phyloP scores from a whole-genome alignment of 2,888 invertebrate genomes.

The Pammene fasciana region DNA sequence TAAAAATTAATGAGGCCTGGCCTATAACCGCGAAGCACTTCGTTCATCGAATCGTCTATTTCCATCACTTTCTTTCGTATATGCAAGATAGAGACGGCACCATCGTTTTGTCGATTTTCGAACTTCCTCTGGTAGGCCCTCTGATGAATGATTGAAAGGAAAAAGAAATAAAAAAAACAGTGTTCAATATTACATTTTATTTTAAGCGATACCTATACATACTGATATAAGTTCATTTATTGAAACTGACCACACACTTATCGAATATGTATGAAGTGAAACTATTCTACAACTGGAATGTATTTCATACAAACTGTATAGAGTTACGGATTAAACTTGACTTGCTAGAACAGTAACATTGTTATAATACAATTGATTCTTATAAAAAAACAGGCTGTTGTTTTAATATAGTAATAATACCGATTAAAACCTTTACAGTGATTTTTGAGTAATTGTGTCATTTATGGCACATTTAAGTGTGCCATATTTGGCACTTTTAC shows the following conservation, averaged over 20 bases:
- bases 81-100: too few species aligned
- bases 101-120: too few species aligned
- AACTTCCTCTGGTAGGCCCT: too few species aligned
- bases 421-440: not conserved
- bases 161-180: conserved; percentile 50
- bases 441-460: too few species aligned
- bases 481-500: too few species aligned
- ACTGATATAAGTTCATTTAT: conserved; percentile 63
- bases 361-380: conserved; percentile 29
- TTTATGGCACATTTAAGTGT: too few species aligned
- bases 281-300: conserved; percentile 51
- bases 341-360: conserved; percentile 35
- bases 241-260: conserved; percentile 56
- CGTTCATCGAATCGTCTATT: too few species aligned
- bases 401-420: not conserved
- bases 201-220: conserved; percentile 75
- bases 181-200: conserved; percentile 66
- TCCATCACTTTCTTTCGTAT: too few species aligned
- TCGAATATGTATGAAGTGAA: conserved; percentile 42
- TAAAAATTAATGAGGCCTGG: too few species aligned
- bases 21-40: too few species aligned
- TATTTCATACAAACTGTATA: conserved; percentile 44
- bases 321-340: conserved; percentile 31
- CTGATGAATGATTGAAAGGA: too few species aligned
- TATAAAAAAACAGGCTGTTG: not conserved